These are phyloP conservation scores for Isaurus tuberculatus DNA, from an alignment of 92 coral and sea anemone genomes.

Conservation along the genomic window DNA sequence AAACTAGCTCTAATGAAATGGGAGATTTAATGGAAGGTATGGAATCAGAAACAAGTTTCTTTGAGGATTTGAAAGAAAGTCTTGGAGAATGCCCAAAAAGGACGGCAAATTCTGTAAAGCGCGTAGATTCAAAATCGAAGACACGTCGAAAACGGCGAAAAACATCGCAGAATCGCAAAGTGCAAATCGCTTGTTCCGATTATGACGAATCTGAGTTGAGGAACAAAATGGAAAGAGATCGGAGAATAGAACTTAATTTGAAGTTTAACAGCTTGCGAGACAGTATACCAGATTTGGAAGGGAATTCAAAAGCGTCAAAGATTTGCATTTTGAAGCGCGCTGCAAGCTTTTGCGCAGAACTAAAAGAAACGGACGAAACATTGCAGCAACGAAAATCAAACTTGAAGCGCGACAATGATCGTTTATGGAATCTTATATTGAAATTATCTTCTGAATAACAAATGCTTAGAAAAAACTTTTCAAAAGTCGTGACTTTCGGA, in stretches of 20 bases:
- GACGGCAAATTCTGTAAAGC: too few species aligned
- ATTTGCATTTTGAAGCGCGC: conserved; percentile 27
- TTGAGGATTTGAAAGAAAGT: neutral
- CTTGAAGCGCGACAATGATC: conserved; percentile 18
- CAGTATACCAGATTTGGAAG: conserved; percentile 15
- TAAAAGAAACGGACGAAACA: neutral
- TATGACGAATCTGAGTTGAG: conserved; percentile 25
- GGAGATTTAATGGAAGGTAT: neutral
- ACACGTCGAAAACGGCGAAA: conserved; percentile 19
- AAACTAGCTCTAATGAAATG: neutral
- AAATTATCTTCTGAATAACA: conserved; percentile 4
- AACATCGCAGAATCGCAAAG: neutral
- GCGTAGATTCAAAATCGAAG: neutral
- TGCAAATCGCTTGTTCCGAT: neutral
- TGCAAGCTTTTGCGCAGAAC: conserved; percentile 29
- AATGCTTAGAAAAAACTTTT: neutral
- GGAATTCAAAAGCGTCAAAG: conserved; percentile 27
- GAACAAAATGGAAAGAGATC: conserved; percentile 40
- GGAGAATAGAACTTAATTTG: conserved; percentile 16
- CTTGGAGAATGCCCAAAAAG: neutral
- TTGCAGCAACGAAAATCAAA: conserved; percentile 5
- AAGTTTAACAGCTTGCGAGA: conserved; percentile 38
- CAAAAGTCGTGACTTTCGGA: neutral
- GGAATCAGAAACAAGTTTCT: neutral
- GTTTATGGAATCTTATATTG: conserved; percentile 23